Evolutionary conservation across 2,888 invertebrate genomes (phyloP).

Genomic region (Coronaproctus castanopsis): DNA sequence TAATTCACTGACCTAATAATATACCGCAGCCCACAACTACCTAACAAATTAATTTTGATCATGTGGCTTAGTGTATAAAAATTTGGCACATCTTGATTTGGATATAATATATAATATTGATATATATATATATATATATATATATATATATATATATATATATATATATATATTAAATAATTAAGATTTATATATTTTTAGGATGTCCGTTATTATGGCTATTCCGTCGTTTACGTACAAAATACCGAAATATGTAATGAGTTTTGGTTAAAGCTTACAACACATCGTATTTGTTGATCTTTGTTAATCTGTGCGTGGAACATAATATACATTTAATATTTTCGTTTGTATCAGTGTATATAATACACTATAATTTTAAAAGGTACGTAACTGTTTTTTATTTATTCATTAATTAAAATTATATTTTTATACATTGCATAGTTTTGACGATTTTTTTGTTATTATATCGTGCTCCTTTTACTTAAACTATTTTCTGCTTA

Average conservation of each 20-base stretch:
- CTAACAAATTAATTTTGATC: no score
- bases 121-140: not conserved
- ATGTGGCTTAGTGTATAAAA: no score
- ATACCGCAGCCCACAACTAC: no score
- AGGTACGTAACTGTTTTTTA: not conserved
- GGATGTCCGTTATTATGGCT: slow-evolving; percentile 68
- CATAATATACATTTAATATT: not conserved
- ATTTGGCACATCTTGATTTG: no score
- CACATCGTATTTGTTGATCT: no score
- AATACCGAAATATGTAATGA: slow-evolving; percentile 69
- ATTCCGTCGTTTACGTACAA: slow-evolving; percentile 62
- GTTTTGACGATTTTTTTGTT: no score
- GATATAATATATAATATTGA: not conserved
- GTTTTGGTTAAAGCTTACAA: slow-evolving; percentile 42
- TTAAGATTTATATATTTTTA: slow-evolving; percentile 29
- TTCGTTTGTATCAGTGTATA: not conserved
- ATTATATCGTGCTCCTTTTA: no score
- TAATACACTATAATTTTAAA: not conserved
- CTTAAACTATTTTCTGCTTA: no score
- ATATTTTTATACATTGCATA: no score
- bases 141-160: not conserved
- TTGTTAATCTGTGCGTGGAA: not conserved
- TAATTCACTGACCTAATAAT: no score
- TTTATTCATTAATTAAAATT: no score
- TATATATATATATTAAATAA: not conserved